Evolutionary conservation across 2,797 vertebrate genomes (phyloP).

Genomic region (Apodemus agrarius): DNA sequence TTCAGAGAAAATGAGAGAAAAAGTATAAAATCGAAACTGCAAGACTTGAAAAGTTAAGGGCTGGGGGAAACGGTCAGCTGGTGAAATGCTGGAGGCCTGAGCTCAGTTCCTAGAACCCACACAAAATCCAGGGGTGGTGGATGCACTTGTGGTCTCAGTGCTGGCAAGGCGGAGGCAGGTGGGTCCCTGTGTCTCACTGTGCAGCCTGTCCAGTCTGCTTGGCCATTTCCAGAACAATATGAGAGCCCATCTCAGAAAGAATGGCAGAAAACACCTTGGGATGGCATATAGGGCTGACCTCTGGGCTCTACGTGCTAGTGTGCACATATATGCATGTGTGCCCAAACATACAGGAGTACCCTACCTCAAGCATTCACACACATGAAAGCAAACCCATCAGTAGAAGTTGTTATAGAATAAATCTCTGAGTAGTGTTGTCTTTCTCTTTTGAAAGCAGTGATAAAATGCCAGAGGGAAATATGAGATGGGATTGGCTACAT

Average conservation of each 20-base stretch:
- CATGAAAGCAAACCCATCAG: background rate
- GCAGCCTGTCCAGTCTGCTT: background rate
- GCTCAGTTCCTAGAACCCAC: background rate
- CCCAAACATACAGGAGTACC: no score
- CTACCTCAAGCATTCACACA: background rate
- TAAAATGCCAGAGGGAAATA: conserved; percentile 4
- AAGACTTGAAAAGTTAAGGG: background rate
- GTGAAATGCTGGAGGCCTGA: background rate
- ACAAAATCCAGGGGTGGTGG: background rate
- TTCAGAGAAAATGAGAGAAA: conserved; percentile 7
- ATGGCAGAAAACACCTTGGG: background rate
- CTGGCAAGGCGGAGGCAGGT: background rate
- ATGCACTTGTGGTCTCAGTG: background rate
- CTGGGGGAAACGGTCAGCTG: background rate
- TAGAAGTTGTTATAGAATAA: background rate
- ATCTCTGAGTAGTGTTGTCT: conserved; percentile 39
- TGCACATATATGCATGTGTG: background rate
- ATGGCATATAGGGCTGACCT: background rate
- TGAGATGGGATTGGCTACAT: background rate
- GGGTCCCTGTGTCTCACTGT: background rate
- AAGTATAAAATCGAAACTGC: conserved; percentile 43
- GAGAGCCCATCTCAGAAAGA: background rate
- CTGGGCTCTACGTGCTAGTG: no score
- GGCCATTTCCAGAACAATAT: background rate
- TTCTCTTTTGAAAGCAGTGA: conserved; percentile 40